Base-by-base conservation (phyloP, 2,888 invertebrate species). In the Melinopterus prodromus region DNA sequence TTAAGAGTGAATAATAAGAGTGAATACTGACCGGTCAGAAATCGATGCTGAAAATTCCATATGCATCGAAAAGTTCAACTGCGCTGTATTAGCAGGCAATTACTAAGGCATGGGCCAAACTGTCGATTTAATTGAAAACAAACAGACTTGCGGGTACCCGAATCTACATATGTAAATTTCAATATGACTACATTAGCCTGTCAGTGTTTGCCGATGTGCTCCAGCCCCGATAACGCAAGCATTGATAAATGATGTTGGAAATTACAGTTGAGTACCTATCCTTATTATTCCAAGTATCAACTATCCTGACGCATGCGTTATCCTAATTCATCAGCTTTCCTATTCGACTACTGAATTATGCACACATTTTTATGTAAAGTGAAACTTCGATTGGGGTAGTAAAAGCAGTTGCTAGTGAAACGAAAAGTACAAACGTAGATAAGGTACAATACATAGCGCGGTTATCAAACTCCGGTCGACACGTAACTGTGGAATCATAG, bases 161-260 rank as follows among this genome's bases (percentile, higher is more conserved):
- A 84, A 84, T 84, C 84, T 83, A 82, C 84, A 84, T 83, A 83
- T 82, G 84, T 83, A 84, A 84, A 83, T 83, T 83, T 81, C 81
- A 84, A 82, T 82, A 83, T 80, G 77, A 80, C 80, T 79, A 77
- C 79, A 80, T 80, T 81, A 81, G 77, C 79, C 74, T 72, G 81
- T 81, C 83, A 81, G 81, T 83, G 82, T 84, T 83, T 84, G 81
- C 83, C 81, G 82, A 83, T 80, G 81, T 81, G 83, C 80, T 81
- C 74, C 76, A 69, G 38, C 16, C 70, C 81, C 81, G 83, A 82
- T 83, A 83, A 83, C 82, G 83, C 80, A 81, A 80, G 81, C 80
- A 84, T 83, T 84, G 83, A 83, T 84, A 84, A 84, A 84, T 84
- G 82, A 83, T 82, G 82, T 80, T 82, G 82, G 82, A 83, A 84